phyloP scores from a whole-genome alignment of 1,140 invertebrate genomes.

The Mylabris phalerata region DNA sequence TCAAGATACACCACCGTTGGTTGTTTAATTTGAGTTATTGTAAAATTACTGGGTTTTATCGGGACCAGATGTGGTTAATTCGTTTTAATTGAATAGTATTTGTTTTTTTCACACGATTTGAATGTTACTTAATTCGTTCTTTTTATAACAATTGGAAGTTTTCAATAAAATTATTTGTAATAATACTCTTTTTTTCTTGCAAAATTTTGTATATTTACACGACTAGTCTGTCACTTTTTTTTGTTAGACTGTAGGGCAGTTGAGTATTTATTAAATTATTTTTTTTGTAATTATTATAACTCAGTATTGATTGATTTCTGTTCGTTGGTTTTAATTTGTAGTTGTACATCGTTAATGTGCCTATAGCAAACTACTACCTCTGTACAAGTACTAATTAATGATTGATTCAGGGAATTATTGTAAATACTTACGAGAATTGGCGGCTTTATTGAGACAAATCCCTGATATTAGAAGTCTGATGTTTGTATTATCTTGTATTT shows the following conservation, averaged over 20 bases:
- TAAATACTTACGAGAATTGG: too few relatives aligned
- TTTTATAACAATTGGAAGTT: conserved; percentile 5
- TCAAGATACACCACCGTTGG: conserved; percentile 41
- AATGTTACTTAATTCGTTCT: conserved; percentile 5
- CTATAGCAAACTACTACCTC: conserved; percentile 15
- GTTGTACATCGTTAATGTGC: conserved; percentile 6
- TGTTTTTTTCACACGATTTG: background rate
- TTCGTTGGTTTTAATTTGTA: background rate
- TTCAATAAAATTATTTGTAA: conserved; percentile 3
- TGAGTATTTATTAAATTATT: conserved; percentile 16
- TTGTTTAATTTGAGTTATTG: conserved; percentile 23
- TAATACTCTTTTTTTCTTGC: conserved; percentile 8
- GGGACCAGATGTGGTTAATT: conserved; percentile 6
- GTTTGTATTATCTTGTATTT: too few relatives aligned
- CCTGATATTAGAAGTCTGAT: too few relatives aligned
- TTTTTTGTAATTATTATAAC: conserved; percentile 8
- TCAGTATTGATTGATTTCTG: too few relatives aligned
- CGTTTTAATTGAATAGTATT: background rate
- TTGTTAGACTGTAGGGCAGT: background rate
- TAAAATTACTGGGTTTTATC: background rate
- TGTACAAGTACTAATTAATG: conserved; percentile 15
- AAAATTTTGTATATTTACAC: conserved; percentile 6
- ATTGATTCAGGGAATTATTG: background rate
- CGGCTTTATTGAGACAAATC: too few relatives aligned
- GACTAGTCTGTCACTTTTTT: conserved; percentile 9